phyloP scores from a whole-genome alignment of 1,140 invertebrate species.

The Proales similis region DNA sequence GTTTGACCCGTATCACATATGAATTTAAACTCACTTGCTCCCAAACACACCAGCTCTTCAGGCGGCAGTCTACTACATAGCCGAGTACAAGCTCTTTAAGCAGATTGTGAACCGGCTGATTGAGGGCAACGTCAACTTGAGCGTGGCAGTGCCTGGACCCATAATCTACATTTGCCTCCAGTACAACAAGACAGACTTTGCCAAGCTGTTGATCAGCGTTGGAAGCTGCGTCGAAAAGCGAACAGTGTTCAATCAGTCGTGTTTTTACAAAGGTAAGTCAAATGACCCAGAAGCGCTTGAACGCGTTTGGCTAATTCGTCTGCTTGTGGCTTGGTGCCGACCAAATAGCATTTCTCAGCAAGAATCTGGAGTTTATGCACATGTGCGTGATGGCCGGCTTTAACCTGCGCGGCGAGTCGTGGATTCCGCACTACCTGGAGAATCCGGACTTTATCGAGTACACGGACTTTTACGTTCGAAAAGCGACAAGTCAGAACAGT shows the following conservation, averaged over 20 bases:
- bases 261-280: constrained; percentile 37
- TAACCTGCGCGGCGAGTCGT: constrained; percentile 8
- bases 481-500: not conserved
- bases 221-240: constrained; percentile 17
- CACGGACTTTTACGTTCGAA: constrained; percentile 29
- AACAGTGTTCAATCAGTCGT: constrained; percentile 34
- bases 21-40: not conserved
- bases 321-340: too few relatives aligned
- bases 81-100: constrained; percentile 35
- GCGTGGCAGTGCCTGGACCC: constrained; percentile 16
- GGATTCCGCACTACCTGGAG: constrained; percentile 23
- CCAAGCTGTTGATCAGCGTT: constrained; percentile 11
- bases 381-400: constrained; percentile 33
- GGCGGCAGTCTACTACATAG: constrained; percentile 29
- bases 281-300: too few relatives aligned
- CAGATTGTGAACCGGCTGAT: constrained; percentile 33
- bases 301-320: too few relatives aligned
- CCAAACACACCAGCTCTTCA: constrained; percentile 1
- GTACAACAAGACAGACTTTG: constrained; percentile 32
- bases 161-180: constrained; percentile 23
- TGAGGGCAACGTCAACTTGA: constrained; percentile 30
- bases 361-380: constrained; percentile 36
- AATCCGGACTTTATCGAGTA: constrained; percentile 37
- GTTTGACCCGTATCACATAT: not conserved
- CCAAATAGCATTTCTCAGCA: constrained; percentile 35